Evolutionary conservation across 2,113 vertebrate genomes (phyloP).

Genomic region (Gulo gulo): DNA sequence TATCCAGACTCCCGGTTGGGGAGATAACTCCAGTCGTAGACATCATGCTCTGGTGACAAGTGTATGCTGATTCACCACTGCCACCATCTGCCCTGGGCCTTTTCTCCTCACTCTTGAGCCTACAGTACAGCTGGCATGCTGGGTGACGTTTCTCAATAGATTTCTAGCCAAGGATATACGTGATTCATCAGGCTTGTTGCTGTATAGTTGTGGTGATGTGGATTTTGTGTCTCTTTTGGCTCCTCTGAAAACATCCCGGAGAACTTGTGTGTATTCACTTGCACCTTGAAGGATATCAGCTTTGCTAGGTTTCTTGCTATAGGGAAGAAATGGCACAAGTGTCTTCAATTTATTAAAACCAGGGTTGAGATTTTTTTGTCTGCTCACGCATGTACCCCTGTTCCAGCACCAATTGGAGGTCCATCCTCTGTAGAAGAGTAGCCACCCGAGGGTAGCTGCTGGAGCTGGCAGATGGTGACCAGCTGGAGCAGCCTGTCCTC

Average conservation of each 20-base stretch:
- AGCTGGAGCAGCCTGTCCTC: conserved; percentile 85
- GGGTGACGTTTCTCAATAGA: conserved; percentile 3
- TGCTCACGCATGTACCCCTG: conserved; percentile 85
- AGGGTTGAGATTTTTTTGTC: conserved; percentile 91
- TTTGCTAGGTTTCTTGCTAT: conserved; percentile 93
- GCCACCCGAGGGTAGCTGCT: conserved; percentile 81
- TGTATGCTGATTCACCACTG: background rate
- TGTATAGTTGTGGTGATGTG: conserved; percentile 28
- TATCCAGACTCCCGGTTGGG: background rate
- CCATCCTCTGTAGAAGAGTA: conserved; percentile 86
- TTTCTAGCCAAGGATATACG: conserved; percentile 15
- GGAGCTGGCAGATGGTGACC: conserved; percentile 86
- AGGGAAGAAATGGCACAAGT: conserved; percentile 90
- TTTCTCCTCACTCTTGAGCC: conserved; percentile 55
- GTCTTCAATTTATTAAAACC: conserved; percentile 92
- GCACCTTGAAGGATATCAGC: conserved; percentile 93
- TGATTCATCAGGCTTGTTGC: conserved; percentile 32
- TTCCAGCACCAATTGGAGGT: conserved; percentile 85
- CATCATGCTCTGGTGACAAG: background rate
- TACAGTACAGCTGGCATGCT: background rate
- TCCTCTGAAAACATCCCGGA: conserved; percentile 86
- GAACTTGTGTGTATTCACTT: conserved; percentile 89
- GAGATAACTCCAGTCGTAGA: background rate
- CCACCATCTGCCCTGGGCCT: conserved; percentile 26
- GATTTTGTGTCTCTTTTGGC: conserved; percentile 69